phyloP scores from a whole-genome alignment of 1,140 invertebrate genomes.

The Octopus sinensis region DNA sequence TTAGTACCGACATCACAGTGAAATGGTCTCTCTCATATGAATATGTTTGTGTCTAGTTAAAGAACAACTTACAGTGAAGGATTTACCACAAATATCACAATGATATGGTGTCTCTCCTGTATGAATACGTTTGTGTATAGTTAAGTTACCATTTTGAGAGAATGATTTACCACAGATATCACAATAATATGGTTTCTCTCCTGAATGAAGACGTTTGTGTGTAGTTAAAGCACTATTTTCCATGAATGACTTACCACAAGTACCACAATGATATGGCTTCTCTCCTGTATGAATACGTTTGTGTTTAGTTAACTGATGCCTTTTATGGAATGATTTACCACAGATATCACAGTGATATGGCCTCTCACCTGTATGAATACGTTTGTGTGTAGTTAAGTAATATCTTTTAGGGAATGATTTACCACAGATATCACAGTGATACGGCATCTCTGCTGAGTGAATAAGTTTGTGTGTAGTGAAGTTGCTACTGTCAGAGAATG shows the following conservation, averaged over 20 bases:
- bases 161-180: slow-evolving; percentile 17
- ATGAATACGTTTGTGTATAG: slow-evolving; percentile 6
- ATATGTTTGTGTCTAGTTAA: slow-evolving; percentile 37
- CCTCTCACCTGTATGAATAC: neutral
- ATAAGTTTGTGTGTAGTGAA: slow-evolving; percentile 20
- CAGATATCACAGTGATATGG: slow-evolving; percentile 23
- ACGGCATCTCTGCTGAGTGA: slow-evolving; percentile 21
- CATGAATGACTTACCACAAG: slow-evolving; percentile 23
- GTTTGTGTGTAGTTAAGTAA: neutral
- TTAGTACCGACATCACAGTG: slow-evolving; percentile 37
- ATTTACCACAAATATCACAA: slow-evolving; percentile 25
- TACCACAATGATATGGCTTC: slow-evolving; percentile 24
- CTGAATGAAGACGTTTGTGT: slow-evolving; percentile 22
- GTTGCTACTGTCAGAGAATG: slow-evolving; percentile 18
- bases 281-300: slow-evolving; percentile 19
- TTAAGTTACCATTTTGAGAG: neutral
- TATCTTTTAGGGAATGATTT: slow-evolving; percentile 17
- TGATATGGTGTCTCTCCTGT: slow-evolving; percentile 18
- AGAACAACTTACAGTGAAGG: slow-evolving; percentile 17
- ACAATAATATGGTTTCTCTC: slow-evolving; percentile 10
- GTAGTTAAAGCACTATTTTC: slow-evolving; percentile 20
- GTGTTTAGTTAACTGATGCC: slow-evolving; percentile 20
- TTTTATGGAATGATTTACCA: slow-evolving; percentile 17
- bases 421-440: slow-evolving; percentile 20
- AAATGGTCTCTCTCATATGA: slow-evolving; percentile 57